Evolutionary conservation across 2,888 invertebrate genomes (phyloP).

Genomic region (Andrena hattorfiana): DNA sequence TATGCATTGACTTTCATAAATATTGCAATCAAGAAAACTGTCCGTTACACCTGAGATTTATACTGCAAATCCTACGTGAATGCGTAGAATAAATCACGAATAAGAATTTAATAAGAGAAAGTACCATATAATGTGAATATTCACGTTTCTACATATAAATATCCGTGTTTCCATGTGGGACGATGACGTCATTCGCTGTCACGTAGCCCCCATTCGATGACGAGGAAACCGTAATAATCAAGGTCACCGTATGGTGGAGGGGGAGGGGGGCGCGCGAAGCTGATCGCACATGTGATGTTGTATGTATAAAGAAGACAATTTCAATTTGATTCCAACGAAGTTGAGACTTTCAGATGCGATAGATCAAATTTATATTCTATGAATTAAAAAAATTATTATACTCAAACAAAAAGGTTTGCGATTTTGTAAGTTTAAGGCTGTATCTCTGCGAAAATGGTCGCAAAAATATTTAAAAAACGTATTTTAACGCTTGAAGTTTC

Average conservation of each 20-base stretch:
- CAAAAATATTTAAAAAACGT: too few relatives aligned
- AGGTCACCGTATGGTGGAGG: slow-evolving; percentile 35
- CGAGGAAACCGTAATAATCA: slow-evolving; percentile 69
- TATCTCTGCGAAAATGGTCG: too few relatives aligned
- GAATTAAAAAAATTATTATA: too few relatives aligned
- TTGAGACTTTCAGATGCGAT: not conserved
- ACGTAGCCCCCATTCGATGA: slow-evolving; percentile 43
- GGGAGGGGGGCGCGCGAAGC: not conserved
- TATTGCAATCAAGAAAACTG: not conserved
- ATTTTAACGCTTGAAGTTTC: too few relatives aligned
- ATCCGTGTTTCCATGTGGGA: slow-evolving; percentile 2
- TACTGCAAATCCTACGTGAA: not conserved
- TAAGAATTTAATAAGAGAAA: too few relatives aligned
- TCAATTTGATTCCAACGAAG: slow-evolving; percentile 1
- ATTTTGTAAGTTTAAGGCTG: too few relatives aligned
- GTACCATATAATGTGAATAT: not conserved
- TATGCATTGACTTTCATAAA: too few relatives aligned
- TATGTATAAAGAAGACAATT: slow-evolving; percentile 3
- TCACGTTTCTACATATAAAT: not conserved
- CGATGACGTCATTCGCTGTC: slow-evolving; percentile 23
- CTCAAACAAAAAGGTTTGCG: too few relatives aligned
- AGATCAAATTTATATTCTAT: too few relatives aligned
- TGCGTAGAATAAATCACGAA: not conserved
- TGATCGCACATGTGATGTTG: slow-evolving; percentile 1
- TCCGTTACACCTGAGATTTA: not conserved